Evolutionary conservation across 2,113 vertebrate genomes (phyloP).

Genomic region (Candoia aspera): DNA sequence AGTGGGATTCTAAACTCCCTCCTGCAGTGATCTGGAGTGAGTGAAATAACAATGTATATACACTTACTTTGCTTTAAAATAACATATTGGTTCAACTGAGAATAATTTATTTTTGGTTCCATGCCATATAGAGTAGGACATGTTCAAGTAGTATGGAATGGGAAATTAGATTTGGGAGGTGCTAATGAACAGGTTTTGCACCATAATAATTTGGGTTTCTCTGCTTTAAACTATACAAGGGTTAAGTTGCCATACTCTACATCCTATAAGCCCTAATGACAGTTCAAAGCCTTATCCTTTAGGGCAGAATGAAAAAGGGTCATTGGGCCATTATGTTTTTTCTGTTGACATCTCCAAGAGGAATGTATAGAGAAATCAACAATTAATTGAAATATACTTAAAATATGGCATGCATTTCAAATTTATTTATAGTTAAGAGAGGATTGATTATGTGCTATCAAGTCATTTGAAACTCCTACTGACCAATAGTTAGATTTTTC

Average conservation of each 20-base stretch:
- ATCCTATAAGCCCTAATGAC: background rate
- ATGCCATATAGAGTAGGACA: background rate
- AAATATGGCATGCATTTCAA: background rate
- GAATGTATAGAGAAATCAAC: background rate
- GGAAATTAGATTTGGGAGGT: background rate
- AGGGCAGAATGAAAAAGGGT: background rate
- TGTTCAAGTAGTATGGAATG: background rate
- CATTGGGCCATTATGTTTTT: background rate
- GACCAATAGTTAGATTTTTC: background rate
- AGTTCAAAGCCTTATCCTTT: background rate
- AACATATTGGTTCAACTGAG: background rate
- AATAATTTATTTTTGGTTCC: background rate
- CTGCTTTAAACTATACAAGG: background rate
- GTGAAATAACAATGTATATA: background rate
- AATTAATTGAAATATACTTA: background rate
- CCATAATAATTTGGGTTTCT: background rate
- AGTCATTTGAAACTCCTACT: background rate
- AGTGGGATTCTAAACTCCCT: background rate
- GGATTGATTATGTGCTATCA: background rate
- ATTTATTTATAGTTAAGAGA: background rate
- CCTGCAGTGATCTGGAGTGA: background rate
- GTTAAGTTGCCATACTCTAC: background rate
- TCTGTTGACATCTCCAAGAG: background rate
- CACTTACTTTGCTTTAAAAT: background rate
- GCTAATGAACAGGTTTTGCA: background rate